Base-by-base conservation (phyloP, 2,113 vertebrate genomes). In the Mus pahari region DNA sequence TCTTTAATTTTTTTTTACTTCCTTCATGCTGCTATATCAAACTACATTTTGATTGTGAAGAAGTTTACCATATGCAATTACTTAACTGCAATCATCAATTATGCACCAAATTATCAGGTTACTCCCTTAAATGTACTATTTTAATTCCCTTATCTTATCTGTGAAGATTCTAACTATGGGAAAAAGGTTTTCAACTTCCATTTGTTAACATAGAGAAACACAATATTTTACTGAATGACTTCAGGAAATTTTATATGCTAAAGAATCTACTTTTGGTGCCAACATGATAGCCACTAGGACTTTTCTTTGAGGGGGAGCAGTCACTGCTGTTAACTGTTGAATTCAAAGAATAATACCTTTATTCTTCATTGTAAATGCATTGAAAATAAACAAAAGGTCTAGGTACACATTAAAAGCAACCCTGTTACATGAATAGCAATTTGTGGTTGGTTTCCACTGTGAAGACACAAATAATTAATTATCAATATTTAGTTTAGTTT, bases 321-420 rank as follows among this genome's bases (percentile, higher is more conserved):
- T 75, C 3, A 64, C 2, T 14, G 39, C 9, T 92, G 28, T 16
- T 7, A 79, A 68, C 86, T 28, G n/a, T n/a, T 60, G 17, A 68
- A 39, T 50, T 45, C 62, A 9, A 60, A 77, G 28, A 28, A 60
- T 22, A n/a, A 3, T 31, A 1, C 1, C 17, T 91, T 50, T 36
- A 82, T 0, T 14, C 14, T 3, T 17, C 22, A n/a, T 0, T 6
- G 1, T 7, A 71, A 86, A 78, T 19, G 12, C 13, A 53, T 39
- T 60, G 9, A 42, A 64, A 81, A 60, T 75, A 88, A 90, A 22
- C 22, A 77, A 14, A 55, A 74, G 1, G 22, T 55, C 45, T 68
- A 22, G 8, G 42, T 1, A 48, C 1, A 7, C 7, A 19, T 91
- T 89, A 28, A 45, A 86, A 95, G 5, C n/a, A 78, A 22, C 33